These are phyloP conservation scores for Desmophyllum pertusum DNA, from an alignment of 92 coral and sea anemone genomes.

Conservation along the genomic window DNA sequence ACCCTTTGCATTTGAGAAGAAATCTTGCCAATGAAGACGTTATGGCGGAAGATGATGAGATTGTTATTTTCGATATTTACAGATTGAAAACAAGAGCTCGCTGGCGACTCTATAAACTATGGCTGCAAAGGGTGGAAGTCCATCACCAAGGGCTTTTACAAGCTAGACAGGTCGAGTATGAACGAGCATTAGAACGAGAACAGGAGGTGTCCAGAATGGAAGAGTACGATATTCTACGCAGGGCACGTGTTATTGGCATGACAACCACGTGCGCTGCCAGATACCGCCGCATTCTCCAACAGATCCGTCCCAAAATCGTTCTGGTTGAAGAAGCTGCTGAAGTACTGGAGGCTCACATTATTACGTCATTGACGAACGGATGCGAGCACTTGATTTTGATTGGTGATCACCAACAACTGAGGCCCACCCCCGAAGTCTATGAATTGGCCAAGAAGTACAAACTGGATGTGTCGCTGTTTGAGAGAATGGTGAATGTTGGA, in stretches of 20 bases:
- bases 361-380: constrained; percentile 74
- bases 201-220: constrained; percentile 57
- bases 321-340: constrained; percentile 96
- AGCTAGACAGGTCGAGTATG: constrained; percentile 59
- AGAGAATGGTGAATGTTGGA: constrained; percentile 81
- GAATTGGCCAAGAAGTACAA: constrained; percentile 74
- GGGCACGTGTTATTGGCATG: constrained; percentile 70
- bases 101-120: constrained; percentile 80
- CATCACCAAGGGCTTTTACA: constrained; percentile 41
- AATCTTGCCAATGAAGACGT: constrained; percentile 2
- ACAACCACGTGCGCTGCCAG: constrained; percentile 81
- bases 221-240: constrained; percentile 61
- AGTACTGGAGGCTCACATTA: constrained; percentile 89
- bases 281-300: constrained; percentile 68
- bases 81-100: constrained; percentile 24
- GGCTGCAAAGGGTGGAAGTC: constrained; percentile 70
- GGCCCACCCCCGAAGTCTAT: constrained; percentile 85
- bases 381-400: constrained; percentile 91
- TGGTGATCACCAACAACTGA: constrained; percentile 95
- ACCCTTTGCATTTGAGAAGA: constrained; percentile 9
- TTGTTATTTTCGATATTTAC: neutral
- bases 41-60: constrained; percentile 35
- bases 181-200: constrained; percentile 45
- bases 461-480: constrained; percentile 86
- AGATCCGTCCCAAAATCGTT: constrained; percentile 78